Conservation (phyloP, 2,797 vertebrate species). For the Anabas testudineus region DNA sequence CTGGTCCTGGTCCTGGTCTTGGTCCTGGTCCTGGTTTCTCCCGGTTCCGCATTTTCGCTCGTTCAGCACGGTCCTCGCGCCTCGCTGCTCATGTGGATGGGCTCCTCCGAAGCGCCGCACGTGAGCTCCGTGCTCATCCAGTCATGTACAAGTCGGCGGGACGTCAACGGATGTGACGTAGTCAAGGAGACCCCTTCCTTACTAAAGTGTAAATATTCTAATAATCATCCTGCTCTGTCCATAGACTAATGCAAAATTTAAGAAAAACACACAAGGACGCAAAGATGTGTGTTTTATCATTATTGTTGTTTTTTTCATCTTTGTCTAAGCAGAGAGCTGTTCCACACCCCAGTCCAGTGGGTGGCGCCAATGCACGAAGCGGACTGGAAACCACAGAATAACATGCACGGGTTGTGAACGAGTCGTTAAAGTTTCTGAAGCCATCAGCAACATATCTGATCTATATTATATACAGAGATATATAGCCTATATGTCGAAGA, state of each 20-base stretch:
- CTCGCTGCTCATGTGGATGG: neutral
- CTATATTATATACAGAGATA: too few species aligned
- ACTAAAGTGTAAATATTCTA: too few species aligned
- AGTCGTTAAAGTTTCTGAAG: neutral
- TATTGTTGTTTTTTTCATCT: too few species aligned
- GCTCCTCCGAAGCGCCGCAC: accelerated
- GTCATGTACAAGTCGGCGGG: neutral
- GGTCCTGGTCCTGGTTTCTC: neutral
- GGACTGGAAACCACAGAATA: neutral
- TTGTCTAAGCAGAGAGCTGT: neutral
- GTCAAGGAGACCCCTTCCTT: too few species aligned
- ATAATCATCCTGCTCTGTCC: too few species aligned
- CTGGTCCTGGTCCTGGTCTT: neutral
- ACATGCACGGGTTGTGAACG: too few species aligned
- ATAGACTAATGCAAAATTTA: too few species aligned
- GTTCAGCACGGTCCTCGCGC: neutral
- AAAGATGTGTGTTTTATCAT: too few species aligned
- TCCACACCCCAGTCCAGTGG: conserved; percentile 15
- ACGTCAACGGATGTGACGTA: conserved; percentile 25
- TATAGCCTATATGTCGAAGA: conserved; percentile 79
- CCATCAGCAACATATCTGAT: too few species aligned
- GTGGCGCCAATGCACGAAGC: neutral
- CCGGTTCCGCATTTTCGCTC: neutral
- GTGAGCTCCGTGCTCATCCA: neutral
- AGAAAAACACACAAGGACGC: too few species aligned